Percentiles rank a stretch among this genome's conserved stretches.
Evolutionary conservation across 1,140 invertebrate species (phyloP).

Genomic region (Aphidius gifuensis): DNA sequence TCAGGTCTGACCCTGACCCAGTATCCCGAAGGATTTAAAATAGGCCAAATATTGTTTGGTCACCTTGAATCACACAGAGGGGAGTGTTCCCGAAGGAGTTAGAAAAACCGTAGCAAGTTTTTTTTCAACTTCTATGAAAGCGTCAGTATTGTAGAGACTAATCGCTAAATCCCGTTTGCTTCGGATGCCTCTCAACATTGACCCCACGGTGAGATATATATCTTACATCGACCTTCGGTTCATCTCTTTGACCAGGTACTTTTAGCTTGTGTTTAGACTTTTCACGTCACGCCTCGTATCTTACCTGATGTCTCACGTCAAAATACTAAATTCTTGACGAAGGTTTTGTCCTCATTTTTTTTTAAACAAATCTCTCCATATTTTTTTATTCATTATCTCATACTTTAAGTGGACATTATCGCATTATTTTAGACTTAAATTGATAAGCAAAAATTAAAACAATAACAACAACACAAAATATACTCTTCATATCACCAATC

Average conservation of each 20-base stretch:
- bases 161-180: slow-evolving; percentile 38
- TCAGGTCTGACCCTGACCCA: slow-evolving; percentile 13
- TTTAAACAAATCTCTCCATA: background rate
- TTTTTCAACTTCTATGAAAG: background rate
- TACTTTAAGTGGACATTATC: too few species aligned
- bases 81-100: slow-evolving; percentile 6
- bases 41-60: background rate
- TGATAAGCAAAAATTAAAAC: too few species aligned
- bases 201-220: slow-evolving; percentile 27
- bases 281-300: slow-evolving; percentile 30
- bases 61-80: background rate
- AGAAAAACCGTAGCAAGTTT: background rate
- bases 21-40: slow-evolving; percentile 8
- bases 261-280: slow-evolving; percentile 14
- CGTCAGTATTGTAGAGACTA: slow-evolving; percentile 21
- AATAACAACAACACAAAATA: too few species aligned
- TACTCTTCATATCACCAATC: too few species aligned
- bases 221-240: slow-evolving; percentile 17
- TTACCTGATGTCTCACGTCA: slow-evolving; percentile 26
- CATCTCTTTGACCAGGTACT: slow-evolving; percentile 21
- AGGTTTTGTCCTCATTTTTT: background rate
- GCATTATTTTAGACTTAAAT: too few species aligned
- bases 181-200: background rate
- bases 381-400: too few species aligned
- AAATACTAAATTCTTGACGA: slow-evolving; percentile 28